phyloP scores from a whole-genome alignment of 2,113 vertebrate species.

The Illadopsis cleaveri region DNA sequence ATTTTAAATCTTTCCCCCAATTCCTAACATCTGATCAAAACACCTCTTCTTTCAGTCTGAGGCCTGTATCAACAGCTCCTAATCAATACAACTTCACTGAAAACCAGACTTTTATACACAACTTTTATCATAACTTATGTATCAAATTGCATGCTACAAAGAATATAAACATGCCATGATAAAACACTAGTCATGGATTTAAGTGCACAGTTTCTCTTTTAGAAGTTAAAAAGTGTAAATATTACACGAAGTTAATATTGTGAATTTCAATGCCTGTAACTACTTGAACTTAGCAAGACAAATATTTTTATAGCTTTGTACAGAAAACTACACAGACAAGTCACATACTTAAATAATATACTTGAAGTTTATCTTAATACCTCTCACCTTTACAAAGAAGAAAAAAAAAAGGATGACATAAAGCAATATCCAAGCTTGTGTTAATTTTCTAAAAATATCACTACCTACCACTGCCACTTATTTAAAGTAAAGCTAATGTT shows the following conservation, averaged over 20 bases:
- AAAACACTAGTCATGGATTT: not conserved
- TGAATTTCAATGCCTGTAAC: not conserved
- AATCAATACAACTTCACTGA: not conserved
- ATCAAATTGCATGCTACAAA: not conserved
- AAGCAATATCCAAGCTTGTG: not conserved
- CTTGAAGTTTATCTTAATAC: not conserved
- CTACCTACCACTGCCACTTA: not conserved
- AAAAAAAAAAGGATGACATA: not conserved
- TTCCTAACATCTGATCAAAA: not conserved
- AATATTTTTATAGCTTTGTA: constrained; percentile 7
- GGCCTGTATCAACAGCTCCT: not conserved
- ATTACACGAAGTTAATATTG: not conserved
- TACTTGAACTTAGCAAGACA: not conserved
- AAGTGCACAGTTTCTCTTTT: not conserved
- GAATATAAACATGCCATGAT: not conserved
- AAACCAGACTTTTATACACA: not conserved
- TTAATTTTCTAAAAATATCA: not conserved
- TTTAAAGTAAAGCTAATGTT: not conserved
- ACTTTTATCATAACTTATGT: not conserved
- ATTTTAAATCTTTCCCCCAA: not conserved
- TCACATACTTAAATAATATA: not conserved
- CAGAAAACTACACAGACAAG: not conserved
- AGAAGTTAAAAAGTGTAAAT: not conserved
- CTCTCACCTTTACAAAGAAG: not conserved
- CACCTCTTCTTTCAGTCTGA: not conserved